Percentiles rank a stretch among this genome's conserved stretches.
phyloP scores from a whole-genome alignment of 2,888 invertebrate genomes.

The Chaitophorus viminalis region DNA sequence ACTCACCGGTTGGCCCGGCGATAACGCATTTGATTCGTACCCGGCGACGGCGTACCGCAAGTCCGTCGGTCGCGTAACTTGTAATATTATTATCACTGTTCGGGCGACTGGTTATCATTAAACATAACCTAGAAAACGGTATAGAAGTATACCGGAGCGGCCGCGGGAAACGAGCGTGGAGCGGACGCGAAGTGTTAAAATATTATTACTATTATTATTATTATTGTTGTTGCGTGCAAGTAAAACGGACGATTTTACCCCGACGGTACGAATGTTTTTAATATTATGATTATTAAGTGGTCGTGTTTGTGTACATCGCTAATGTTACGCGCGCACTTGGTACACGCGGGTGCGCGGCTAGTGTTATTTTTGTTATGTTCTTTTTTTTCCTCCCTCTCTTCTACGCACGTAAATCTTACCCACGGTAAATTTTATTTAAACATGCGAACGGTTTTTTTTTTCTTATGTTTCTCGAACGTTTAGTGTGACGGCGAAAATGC shows the following conservation, averaged over 20 bases:
- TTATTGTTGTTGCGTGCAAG: background rate
- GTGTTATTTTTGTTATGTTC: no score
- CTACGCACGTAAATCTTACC: no score
- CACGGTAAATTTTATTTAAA: no score
- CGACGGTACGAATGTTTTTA: background rate
- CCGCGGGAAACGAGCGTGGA: conserved; percentile 40
- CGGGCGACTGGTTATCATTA: conserved; percentile 43
- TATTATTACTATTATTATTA: background rate
- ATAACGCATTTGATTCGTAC: conserved; percentile 29
- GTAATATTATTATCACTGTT: conserved; percentile 21
- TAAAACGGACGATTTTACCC: background rate
- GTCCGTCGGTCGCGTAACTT: conserved; percentile 17
- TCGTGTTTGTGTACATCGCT: no score
- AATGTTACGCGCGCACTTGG: no score
- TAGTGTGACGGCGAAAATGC: background rate
- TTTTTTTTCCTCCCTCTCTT: no score
- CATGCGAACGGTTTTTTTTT: no score
- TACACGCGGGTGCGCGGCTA: no score
- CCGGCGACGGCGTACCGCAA: background rate
- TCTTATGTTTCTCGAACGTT: background rate
- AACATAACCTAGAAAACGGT: conserved; percentile 55
- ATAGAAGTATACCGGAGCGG: background rate
- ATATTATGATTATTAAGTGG: background rate
- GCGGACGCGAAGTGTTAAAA: background rate
- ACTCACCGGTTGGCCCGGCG: conserved; percentile 29